phyloP scores from a whole-genome alignment of 2,113 vertebrate species.

The Plotosus lineatus region DNA sequence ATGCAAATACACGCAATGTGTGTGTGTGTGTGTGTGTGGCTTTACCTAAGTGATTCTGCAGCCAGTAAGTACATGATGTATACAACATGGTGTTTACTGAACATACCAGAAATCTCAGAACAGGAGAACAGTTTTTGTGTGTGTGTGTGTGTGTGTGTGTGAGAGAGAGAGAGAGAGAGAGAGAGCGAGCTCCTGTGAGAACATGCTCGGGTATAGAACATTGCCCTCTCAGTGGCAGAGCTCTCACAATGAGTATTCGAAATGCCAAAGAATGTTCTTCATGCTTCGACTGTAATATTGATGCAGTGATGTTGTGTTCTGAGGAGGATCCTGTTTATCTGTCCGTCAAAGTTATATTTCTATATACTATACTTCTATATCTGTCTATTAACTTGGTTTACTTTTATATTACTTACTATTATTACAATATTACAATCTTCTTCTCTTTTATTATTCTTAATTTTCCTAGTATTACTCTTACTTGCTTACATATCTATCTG shows the following conservation, averaged over 20 bases:
- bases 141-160: background rate
- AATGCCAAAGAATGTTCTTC: background rate
- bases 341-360: no score
- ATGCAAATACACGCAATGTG: conserved; percentile 30
- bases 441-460: no score
- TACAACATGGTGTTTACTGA: conserved; percentile 12
- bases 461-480: no score
- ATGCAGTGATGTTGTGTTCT: background rate
- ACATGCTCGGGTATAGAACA: background rate
- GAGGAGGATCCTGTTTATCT: no score
- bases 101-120: background rate
- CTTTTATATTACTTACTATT: no score
- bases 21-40: no score
- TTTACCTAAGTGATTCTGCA: background rate
- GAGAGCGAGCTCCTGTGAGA: background rate
- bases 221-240: background rate
- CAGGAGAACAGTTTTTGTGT: background rate
- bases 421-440: no score
- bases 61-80: conserved; percentile 7
- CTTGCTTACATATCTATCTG: no score
- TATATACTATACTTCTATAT: background rate
- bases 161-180: background rate
- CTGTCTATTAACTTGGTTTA: no score
- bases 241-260: background rate
- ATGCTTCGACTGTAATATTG: background rate